Base-by-base conservation (phyloP, 2,888 invertebrate genomes). In the Drosophila anomelani region DNA sequence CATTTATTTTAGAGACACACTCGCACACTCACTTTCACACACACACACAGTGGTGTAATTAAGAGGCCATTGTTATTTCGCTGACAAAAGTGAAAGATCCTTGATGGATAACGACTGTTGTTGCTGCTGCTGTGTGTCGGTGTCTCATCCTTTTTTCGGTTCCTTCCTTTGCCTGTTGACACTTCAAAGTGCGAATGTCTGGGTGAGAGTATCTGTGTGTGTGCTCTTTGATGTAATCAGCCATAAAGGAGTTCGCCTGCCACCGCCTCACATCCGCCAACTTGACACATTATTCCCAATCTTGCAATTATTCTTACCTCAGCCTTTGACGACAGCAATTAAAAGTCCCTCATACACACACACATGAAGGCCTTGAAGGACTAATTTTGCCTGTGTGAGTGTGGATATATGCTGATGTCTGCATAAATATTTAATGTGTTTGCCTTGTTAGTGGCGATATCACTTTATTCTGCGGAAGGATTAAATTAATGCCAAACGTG, bases 81-180 rank as follows among this genome's bases (percentile, higher is more conserved):
- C 91, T 91, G 91, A 91, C 91, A 91, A 91, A 91, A 91, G 91
- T 91, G 88, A 91, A 91, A 91, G 90, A 91, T 89, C 79, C 77
- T 86, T 90, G 90, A 90, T 84, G 90, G 91, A 91, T 91, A 91
- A 85, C 84, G 34, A 32, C 56, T 44, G 43, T 41, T 41, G 41
- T 17, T 41, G 41, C 10, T 41, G 85, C 71, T 75, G 72, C 44
- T 68, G 57, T 70, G 17, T 44, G 61, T 44, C 61, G 54, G 54
- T 26, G 54, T 38, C 54, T 34, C 61, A 72, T 76, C 60, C 76
- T 57, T 41, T 41, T 41, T 53, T 20, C 15, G 68, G 58, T 34
- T 67, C 59, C 43, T 68, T 69, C 68, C 64, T 71, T 76, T 70
- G 76, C 81, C 85, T 85, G 90, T 90, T 91, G 88, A 85, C 91